Evolutionary conservation across 2,113 vertebrate species (phyloP).

Genomic region (Brachirus orientalis): DNA sequence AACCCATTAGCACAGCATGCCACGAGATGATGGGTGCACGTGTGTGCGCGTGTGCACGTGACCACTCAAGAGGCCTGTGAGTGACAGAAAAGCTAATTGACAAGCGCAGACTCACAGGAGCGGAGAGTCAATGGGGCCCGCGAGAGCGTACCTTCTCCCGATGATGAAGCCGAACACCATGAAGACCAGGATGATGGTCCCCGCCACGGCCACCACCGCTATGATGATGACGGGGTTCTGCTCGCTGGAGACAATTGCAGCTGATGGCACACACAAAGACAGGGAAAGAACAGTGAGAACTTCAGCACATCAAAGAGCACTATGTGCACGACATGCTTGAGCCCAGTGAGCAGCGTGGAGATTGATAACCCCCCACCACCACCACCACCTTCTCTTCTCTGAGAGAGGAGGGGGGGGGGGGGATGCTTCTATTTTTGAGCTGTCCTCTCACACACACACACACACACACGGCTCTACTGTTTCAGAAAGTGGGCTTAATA

Average conservation of each 20-base stretch:
- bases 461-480: conserved; percentile 72
- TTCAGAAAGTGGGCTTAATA: conserved; percentile 86
- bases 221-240: conserved; percentile 99
- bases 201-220: conserved; percentile 97
- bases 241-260: conserved; percentile 94
- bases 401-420: conserved; percentile 26
- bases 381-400: conserved; percentile 8
- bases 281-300: conserved; percentile 36
- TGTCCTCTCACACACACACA: conserved; percentile 63
- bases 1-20: conserved; percentile 74
- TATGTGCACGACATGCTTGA: conserved; percentile 53
- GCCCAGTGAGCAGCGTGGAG: conserved; percentile 51
- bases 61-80: conserved; percentile 69
- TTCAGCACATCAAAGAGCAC: conserved; percentile 34
- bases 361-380: conserved; percentile 45
- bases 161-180: conserved; percentile 99
- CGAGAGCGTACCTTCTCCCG: conserved; percentile 94
- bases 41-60: conserved; percentile 42
- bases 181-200: conserved; percentile 98
- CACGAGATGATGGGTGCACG: conserved; percentile 64
- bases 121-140: conserved; percentile 85
- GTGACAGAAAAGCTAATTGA: conserved; percentile 82
- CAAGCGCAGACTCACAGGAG: conserved; percentile 85
- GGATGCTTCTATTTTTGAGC: conserved; percentile 79
- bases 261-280: conserved; percentile 75